A percentile compares a stretch with the other conserved stretches of the same genome.
phyloP scores from a whole-genome alignment of 2,113 vertebrate genomes.

The Nicator chloris region DNA sequence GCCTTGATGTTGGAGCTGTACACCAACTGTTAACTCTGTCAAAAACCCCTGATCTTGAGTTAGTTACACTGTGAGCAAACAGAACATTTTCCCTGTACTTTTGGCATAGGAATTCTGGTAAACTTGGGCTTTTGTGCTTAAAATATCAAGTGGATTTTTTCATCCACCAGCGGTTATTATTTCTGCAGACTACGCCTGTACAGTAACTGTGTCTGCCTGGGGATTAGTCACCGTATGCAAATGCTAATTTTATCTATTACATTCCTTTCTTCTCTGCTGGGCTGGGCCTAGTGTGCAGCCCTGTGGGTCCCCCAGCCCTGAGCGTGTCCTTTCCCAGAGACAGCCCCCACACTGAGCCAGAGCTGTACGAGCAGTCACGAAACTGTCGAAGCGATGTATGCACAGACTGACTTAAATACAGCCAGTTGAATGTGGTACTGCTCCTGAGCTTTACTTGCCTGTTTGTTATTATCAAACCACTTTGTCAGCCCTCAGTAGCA shows the following conservation, averaged over 20 bases:
- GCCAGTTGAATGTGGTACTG: background rate
- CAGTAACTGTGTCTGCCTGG: background rate
- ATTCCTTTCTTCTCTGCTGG: background rate
- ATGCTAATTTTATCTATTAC: background rate
- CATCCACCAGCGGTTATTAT: background rate
- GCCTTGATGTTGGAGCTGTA: background rate
- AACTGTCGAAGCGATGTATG: background rate
- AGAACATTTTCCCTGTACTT: background rate
- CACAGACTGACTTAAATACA: background rate
- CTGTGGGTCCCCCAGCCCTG: background rate
- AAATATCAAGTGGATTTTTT: conserved; percentile 35
- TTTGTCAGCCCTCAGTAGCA: background rate
- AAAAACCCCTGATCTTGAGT: rapidly evolving
- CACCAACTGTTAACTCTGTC: background rate
- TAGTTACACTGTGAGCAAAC: background rate
- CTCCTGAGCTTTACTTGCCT: background rate
- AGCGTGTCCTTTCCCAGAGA: background rate
- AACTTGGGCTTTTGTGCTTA: background rate
- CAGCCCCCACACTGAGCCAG: background rate
- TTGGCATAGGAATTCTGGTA: background rate
- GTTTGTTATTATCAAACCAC: background rate
- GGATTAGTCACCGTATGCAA: background rate
- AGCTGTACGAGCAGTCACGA: background rate
- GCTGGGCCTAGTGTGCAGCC: background rate
- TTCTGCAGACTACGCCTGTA: background rate